Base-by-base conservation (phyloP, 2,113 vertebrate genomes). In the Paraplagusia blochii region DNA sequence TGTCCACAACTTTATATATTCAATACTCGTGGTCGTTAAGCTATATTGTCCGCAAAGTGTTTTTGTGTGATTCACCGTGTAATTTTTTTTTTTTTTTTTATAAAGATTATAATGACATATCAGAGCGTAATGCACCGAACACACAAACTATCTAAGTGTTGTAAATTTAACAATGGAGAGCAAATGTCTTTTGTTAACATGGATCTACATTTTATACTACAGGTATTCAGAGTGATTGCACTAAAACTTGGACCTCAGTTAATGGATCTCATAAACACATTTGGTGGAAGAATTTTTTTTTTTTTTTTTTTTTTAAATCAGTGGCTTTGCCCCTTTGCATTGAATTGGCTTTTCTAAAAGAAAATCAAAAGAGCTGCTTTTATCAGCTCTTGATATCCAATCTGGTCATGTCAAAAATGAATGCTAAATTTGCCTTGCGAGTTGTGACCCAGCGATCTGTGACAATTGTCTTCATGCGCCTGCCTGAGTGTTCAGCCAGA, bases 181-280 rank as follows among this genome's bases (percentile, higher is more conserved):
- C 85, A 70, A 88, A 66, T 90, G 80, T 89, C 82, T 80, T 91
- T 80, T 92, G 81, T 93, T 94, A 93, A 93, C 90, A 87, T 93
- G 92, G 91, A 85, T 94, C 90, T 95, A 88, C 92, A 80, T 94
- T 94, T 91, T 92, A 91, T 91, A 92, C 92, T 89, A 91, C 92
- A 93, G 92, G 92, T 94, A 80, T 92, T 84, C 89, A 93, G 87
- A 93, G 88, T 89, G 89, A 90, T 77, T 92, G 91, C 92, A 88
- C 89, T 93, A 85, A 90, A 91, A 91, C 87, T 90, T 85, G 88
- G 88, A 91, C 89, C 85, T 91, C 90, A 87, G 87, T 88, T 88
- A 90, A 92, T 90, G 92, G 91, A 94, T 86, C 87, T 92, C 87
- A 79, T 85, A 82, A 76, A 85, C 68, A 66, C 89, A 89, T 83